Base-by-base conservation (phyloP, 2,113 vertebrate genomes). In the Athene noctua region DNA sequence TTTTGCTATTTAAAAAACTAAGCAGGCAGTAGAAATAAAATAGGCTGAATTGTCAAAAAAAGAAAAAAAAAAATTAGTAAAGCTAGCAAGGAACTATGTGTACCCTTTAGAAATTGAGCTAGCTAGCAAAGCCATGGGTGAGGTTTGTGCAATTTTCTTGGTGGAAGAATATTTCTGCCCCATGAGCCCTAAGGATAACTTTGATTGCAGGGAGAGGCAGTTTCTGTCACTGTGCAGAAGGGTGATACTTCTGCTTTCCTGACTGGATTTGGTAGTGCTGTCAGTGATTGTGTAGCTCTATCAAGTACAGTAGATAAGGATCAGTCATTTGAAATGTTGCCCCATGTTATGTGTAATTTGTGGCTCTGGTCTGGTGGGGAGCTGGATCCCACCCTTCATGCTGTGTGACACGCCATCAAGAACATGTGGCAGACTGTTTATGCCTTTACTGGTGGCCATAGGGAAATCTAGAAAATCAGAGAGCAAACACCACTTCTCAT, bases 61-160 rank as follows among this genome's bases (percentile, higher is more conserved):
- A 72, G 62, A 54, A 52, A 63, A 40, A 2, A 32, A 25, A 14
- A 42, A 13, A 6, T 62, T 47, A 38, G 5, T 63, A 55, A 81
- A 81, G 47, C 32, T 23, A n/a, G 52, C 51, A 51, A 81, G 52
- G 52, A 93, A 15, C 1, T 4, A 3, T 32, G 7, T 32, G 15
- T 51, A 17, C 7, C 6, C 7, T 75, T 11, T 29, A 55, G 62
- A 82, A 71, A 49, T 62, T 34, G 8, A 59, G 22, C 32, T 51
- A 34, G 30, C 27, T 57, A 21, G 0, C 2, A 1, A 38, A 72
- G 19, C 66, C 1, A 0, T 17, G 6, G 9, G 40, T 25, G 46
- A 68, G 73, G 36, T 10, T 14, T 6, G 2, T 26, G 23, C 2
- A 0, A 51, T 75, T 75, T 40, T 62, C 32, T 71, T 57, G 20